These are phyloP conservation scores for Zosterops japonicus DNA, from an alignment of 2,113 vertebrate species.

Conservation along the genomic window DNA sequence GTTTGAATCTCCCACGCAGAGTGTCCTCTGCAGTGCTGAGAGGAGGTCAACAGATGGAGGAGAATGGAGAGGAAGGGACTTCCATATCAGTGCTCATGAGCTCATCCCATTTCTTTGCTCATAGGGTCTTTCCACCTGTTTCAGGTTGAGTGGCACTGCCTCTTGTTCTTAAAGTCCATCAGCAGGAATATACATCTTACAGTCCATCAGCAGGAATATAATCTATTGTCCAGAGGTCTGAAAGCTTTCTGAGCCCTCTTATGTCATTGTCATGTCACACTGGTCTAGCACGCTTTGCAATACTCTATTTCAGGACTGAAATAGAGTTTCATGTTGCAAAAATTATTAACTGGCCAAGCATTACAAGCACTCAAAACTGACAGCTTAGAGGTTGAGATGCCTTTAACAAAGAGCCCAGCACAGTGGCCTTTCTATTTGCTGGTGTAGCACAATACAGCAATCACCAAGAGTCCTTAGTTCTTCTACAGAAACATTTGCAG, in stretches of 20 bases:
- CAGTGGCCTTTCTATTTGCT: neutral
- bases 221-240: neutral
- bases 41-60: constrained; percentile 52
- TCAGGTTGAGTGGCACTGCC: neutral
- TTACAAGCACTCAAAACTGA: neutral
- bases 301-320: neutral
- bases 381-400: neutral
- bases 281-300: neutral
- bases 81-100: neutral
- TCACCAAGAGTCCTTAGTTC: neutral
- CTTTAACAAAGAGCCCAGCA: neutral
- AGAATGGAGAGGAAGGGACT: constrained; percentile 30
- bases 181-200: neutral
- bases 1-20: constrained; percentile 13
- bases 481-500: neutral
- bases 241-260: neutral
- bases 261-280: neutral
- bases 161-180: neutral
- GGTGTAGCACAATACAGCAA: neutral
- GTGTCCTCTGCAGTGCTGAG: constrained; percentile 24
- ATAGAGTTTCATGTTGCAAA: neutral
- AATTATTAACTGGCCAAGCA: neutral
- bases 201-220: neutral
- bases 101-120: neutral
- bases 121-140: neutral